These are phyloP conservation scores for Mungos mungo DNA, from an alignment of 2,113 vertebrate genomes.

Conservation along the genomic window DNA sequence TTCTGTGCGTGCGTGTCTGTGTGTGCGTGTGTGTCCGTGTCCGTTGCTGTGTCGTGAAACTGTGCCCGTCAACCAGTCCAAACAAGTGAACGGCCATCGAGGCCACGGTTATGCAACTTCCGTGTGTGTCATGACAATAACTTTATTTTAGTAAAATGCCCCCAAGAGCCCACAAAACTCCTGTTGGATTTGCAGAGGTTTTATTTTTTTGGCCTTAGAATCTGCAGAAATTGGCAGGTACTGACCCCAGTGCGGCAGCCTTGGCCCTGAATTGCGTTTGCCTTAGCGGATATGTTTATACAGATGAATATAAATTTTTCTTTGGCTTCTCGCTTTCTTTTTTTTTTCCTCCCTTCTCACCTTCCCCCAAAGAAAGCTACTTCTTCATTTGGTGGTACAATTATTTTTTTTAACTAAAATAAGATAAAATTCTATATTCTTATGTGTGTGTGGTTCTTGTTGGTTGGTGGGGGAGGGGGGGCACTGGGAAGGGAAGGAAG, in stretches of 20 bases:
- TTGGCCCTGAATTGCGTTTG: neutral
- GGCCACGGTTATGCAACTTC: slow-evolving; percentile 59
- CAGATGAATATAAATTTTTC: slow-evolving; percentile 71
- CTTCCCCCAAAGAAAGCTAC: neutral
- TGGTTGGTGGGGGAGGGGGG: neutral
- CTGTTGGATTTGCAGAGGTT: slow-evolving; percentile 44
- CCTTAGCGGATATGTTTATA: slow-evolving; percentile 71
- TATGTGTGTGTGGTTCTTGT: slow-evolving; percentile 57
- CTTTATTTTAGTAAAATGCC: slow-evolving; percentile 63
- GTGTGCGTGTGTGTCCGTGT: neutral
- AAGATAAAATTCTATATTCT: slow-evolving; percentile 87
- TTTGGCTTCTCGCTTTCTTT: slow-evolving; percentile 55
- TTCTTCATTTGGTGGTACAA: slow-evolving; percentile 68
- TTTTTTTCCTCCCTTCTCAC: neutral
- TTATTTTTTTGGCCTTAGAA: slow-evolving; percentile 56
- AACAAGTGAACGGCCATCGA: neutral
- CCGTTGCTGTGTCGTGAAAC: slow-evolving; percentile 66
- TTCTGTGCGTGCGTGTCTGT: neutral
- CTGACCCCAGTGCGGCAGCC: neutral
- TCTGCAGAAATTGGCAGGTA: neutral
- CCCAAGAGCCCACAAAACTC: neutral
- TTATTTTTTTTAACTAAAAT: slow-evolving; percentile 85
- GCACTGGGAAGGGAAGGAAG: neutral
- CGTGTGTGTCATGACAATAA: neutral
- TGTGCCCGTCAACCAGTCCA: slow-evolving; percentile 45